Percentiles rank a stretch among this genome's conserved stretches.
Conservation (phyloP, 2,113 vertebrate genomes). For the Suricata suricatta region DNA sequence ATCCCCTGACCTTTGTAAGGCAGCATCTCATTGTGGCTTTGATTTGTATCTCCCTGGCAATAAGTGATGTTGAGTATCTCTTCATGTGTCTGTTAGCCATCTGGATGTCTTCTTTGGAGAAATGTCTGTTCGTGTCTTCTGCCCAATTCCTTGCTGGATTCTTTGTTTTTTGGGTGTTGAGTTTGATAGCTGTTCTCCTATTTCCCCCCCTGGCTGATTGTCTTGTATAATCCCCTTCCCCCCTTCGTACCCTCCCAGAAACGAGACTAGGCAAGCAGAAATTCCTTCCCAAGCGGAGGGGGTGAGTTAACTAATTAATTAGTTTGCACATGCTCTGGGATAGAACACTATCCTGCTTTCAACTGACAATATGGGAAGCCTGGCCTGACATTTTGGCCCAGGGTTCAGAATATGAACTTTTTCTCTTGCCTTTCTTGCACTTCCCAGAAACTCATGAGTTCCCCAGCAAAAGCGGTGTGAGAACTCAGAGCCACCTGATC, state of each 20-base stretch:
- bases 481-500: background rate
- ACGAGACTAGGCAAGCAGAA: background rate
- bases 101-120: no score
- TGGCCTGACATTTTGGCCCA: background rate
- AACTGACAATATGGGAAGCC: background rate
- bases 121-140: no score
- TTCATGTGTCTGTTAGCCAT: no score
- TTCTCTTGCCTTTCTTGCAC: background rate
- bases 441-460: background rate
- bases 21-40: no score
- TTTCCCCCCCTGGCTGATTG: background rate
- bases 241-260: background rate
- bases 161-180: no score
- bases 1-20: background rate
- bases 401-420: background rate
- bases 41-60: no score
- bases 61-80: no score
- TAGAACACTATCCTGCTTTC: background rate
- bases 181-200: background rate
- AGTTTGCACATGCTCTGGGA: background rate
- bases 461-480: background rate
- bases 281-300: background rate
- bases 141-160: no score
- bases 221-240: background rate
- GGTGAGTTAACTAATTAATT: background rate